Conservation (phyloP, 37 sponge, comb jelly and placozoan species). For the Aplysina aerophoba region DNA sequence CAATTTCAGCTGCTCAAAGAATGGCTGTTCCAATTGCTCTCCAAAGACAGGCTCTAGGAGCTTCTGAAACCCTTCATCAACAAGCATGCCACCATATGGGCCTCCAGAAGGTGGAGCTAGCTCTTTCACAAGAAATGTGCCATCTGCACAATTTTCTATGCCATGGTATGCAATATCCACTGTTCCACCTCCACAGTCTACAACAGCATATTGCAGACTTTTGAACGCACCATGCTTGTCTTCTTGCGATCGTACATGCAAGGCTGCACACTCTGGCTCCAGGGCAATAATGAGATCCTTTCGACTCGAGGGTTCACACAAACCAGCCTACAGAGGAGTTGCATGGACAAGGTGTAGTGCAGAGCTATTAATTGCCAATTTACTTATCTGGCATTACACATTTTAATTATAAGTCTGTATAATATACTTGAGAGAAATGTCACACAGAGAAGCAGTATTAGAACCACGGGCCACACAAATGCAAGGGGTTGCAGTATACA, state of each 20-base stretch:
- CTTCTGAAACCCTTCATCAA: constrained; percentile 11
- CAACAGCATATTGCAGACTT: constrained; percentile 5
- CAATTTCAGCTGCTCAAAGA: background rate
- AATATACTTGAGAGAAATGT: no score
- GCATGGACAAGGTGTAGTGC: no score
- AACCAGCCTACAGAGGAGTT: constrained; percentile 9
- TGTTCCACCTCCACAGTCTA: constrained; percentile 30
- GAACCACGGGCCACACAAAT: no score
- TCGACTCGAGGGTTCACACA: background rate
- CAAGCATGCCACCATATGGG: constrained; percentile 22
- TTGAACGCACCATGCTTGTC: background rate
- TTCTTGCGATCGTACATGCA: background rate
- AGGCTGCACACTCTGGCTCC: constrained; percentile 30
- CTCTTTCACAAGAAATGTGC: constrained; percentile 6
- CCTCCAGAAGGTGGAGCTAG: constrained; percentile 32
- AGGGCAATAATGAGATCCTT: background rate
- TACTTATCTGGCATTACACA: no score
- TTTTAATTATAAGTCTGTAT: no score
- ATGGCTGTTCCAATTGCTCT: background rate
- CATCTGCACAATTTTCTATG: background rate
- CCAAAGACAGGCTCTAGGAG: constrained; percentile 1
- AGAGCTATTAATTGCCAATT: no score
- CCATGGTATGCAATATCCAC: constrained; percentile 21
- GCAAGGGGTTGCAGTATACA: no score
- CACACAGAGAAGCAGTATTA: no score